A percentile compares a stretch with the other conserved stretches of the same genome.
These are phyloP conservation scores for Fragum fragum DNA, from an alignment of 2,888 invertebrate genomes.

Conservation along the genomic window DNA sequence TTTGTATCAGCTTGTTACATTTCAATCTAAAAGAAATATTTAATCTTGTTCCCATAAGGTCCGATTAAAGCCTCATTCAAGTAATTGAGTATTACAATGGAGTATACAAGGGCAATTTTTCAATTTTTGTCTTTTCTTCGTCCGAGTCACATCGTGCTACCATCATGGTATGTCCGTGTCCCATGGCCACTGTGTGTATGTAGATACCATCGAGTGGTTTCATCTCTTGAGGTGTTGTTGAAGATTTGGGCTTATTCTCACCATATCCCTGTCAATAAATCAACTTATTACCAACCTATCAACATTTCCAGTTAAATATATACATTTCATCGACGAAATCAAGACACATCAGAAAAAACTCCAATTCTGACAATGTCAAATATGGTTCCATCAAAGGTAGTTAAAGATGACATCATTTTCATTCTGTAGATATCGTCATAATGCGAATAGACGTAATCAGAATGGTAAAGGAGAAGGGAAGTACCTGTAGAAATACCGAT, in stretches of 20 bases:
- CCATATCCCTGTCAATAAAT: constrained; percentile 92
- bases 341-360: no score
- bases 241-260: constrained; percentile 93
- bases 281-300: no score
- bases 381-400: no score
- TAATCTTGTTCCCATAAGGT: neutral
- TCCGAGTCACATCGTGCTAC: constrained; percentile 90
- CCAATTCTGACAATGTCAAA: no score
- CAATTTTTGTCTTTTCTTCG: constrained; percentile 90
- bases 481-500: no score
- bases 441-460: no score
- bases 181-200: constrained; percentile 93
- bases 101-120: constrained; percentile 88
- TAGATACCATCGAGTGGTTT: constrained; percentile 90
- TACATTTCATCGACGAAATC: no score
- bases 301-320: no score
- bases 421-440: no score
- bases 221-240: constrained; percentile 95
- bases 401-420: no score
- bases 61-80: neutral
- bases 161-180: constrained; percentile 94
- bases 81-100: constrained; percentile 54
- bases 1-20: no score
- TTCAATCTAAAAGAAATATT: neutral
- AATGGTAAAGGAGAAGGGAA: no score